These are phyloP conservation scores for Amaurobius ferox DNA, from an alignment of 2,888 invertebrate species.

Conservation along the genomic window DNA sequence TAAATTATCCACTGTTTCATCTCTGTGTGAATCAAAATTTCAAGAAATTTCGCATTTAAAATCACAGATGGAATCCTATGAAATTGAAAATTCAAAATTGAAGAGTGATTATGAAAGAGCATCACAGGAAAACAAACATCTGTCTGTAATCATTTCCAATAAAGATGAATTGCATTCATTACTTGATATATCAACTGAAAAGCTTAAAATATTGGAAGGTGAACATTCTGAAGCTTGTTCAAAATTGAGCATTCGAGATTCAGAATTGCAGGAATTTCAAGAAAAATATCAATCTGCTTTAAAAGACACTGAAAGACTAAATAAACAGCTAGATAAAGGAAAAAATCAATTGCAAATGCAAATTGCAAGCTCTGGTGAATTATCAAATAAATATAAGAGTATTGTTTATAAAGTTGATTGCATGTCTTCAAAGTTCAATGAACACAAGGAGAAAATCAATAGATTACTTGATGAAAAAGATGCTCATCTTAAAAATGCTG, in stretches of 20 bases:
- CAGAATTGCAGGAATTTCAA: neutral
- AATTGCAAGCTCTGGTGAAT: neutral
- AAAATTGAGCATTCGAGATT: neutral
- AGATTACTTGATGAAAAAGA: slow-evolving; percentile 14
- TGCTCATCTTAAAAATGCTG: slow-evolving; percentile 21
- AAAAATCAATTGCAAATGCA: neutral
- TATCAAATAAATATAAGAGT: slow-evolving; percentile 4
- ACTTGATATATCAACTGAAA: neutral
- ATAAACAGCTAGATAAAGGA: slow-evolving; percentile 19
- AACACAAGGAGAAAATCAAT: slow-evolving; percentile 6
- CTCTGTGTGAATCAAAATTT: slow-evolving; percentile 21
- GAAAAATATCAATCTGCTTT: neutral
- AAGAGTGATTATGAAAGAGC: slow-evolving; percentile 74
- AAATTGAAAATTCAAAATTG: slow-evolving; percentile 24
- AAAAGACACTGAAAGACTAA: slow-evolving; percentile 1
- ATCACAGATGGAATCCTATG: neutral
- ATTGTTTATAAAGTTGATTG: slow-evolving; percentile 6
- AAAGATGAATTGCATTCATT: neutral
- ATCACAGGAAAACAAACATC: slow-evolving; percentile 79
- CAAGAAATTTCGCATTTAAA: slow-evolving; percentile 25
- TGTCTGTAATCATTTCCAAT: neutral
- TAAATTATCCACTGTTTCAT: slow-evolving; percentile 2
- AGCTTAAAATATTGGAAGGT: neutral
- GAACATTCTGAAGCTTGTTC: neutral
- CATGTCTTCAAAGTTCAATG: neutral